A percentile compares a stretch with the other conserved stretches of the same genome.
These are phyloP conservation scores for Apaloderma vittatum DNA, from an alignment of 2,113 vertebrate genomes.

Conservation along the genomic window DNA sequence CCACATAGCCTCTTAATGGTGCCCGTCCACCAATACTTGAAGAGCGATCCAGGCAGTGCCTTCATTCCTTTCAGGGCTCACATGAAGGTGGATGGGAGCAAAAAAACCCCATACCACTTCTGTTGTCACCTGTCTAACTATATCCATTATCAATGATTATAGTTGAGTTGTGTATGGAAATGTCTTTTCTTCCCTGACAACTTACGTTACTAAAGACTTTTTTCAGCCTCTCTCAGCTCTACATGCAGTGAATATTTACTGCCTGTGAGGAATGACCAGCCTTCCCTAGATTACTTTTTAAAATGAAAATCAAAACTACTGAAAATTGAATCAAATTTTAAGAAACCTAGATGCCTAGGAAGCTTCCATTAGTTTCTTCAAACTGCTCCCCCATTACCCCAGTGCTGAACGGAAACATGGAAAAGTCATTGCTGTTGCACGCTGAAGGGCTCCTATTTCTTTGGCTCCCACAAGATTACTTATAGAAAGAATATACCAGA, in stretches of 20 bases:
- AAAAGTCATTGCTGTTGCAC: slow-evolving; percentile 35
- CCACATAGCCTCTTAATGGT: not conserved
- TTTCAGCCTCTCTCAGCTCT: not conserved
- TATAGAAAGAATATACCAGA: slow-evolving; percentile 57
- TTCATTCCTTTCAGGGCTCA: not conserved
- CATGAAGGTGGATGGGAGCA: fast-evolving
- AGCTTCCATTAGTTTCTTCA: slow-evolving; percentile 1
- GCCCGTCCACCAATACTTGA: not conserved
- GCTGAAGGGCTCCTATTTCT: slow-evolving; percentile 40
- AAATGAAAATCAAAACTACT: not conserved
- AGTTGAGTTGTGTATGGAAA: not conserved
- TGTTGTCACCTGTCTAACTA: not conserved
- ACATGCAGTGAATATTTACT: not conserved
- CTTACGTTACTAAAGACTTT: not conserved
- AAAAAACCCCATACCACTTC: not conserved
- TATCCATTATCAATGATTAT: not conserved
- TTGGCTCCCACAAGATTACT: slow-evolving; percentile 58
- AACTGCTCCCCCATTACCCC: not conserved
- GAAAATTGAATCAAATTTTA: not conserved
- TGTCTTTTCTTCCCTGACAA: not conserved
- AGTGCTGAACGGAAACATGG: slow-evolving; percentile 40
- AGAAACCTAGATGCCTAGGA: not conserved
- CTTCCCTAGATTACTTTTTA: not conserved
- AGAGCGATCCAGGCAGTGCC: not conserved
- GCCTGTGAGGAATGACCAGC: not conserved